Conservation (phyloP, 2,113 vertebrate species). For the Psilopsiagon aymara region DNA sequence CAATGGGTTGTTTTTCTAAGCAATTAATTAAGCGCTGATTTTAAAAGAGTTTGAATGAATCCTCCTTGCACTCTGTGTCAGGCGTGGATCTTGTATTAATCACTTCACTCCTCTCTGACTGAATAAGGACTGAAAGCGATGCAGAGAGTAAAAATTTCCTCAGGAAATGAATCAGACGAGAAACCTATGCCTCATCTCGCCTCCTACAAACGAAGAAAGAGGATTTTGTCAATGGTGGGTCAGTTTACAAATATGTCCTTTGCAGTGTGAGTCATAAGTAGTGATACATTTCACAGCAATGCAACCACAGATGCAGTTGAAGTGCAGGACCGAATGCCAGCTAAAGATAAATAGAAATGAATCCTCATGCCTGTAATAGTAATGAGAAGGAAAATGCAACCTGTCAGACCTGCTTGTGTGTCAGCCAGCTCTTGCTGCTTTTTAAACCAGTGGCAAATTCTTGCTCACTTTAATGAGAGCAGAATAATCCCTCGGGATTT, state of each 20-base stretch:
- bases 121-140: constrained; percentile 51
- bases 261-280: constrained; percentile 67
- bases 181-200: constrained; percentile 64
- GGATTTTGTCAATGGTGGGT: constrained; percentile 71
- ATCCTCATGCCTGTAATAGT: background rate
- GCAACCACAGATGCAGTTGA: constrained; percentile 59
- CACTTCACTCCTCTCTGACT: constrained; percentile 56
- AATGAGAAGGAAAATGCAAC: constrained; percentile 11
- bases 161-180: constrained; percentile 81
- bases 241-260: constrained; percentile 72
- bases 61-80: constrained; percentile 56
- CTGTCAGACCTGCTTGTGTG: background rate
- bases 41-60: constrained; percentile 54
- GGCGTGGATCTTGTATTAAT: constrained; percentile 67
- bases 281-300: constrained; percentile 69
- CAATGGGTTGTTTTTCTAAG: constrained; percentile 36
- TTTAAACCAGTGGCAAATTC: background rate
- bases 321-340: constrained; percentile 4
- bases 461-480: background rate
- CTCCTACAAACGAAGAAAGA: constrained; percentile 52
- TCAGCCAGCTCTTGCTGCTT: background rate
- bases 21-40: constrained; percentile 52
- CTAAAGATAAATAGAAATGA: constrained; percentile 10
- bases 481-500: background rate
- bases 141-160: constrained; percentile 71